Evolutionary conservation across 1,140 invertebrate species (phyloP).

Genomic region (Panulirus ornatus): DNA sequence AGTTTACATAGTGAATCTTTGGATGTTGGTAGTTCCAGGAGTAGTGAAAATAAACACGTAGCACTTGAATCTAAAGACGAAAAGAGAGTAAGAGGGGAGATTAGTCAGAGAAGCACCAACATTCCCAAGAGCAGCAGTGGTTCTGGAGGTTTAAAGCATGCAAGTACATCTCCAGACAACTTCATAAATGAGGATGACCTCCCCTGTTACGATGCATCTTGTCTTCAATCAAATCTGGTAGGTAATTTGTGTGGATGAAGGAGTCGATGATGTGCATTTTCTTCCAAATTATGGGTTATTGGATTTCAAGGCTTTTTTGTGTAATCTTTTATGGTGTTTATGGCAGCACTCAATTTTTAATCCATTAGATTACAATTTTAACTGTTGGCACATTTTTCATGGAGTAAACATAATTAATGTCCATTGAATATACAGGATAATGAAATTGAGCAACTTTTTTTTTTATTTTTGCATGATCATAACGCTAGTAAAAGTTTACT

Average conservation of each 20-base stretch:
- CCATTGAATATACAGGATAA: no score
- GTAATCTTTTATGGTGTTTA: no score
- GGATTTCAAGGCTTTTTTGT: not conserved
- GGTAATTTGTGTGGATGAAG: not conserved
- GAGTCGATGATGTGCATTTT: not conserved
- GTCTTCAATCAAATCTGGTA: conserved; percentile 24
- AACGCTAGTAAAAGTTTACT: no score
- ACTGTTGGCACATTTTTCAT: no score
- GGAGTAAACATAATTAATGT: no score
- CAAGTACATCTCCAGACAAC: conserved; percentile 42
- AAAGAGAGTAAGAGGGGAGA: conserved; percentile 13
- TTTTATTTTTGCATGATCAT: no score
- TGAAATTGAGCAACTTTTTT: no score
- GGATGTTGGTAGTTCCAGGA: conserved; percentile 7
- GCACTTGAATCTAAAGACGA: conserved; percentile 4
- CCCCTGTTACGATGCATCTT: conserved; percentile 26
- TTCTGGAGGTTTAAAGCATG: conserved; percentile 40
- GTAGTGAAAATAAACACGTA: not conserved
- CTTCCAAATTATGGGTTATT: not conserved
- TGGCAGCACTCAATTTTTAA: no score
- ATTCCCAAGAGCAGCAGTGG: not conserved
- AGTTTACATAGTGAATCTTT: conserved; percentile 29
- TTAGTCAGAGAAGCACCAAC: not conserved
- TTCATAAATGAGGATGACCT: conserved; percentile 37
- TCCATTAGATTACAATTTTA: no score